Evolutionary conservation across 2,888 invertebrate genomes (phyloP).

Genomic region (Trissolcus brochymenae): DNA sequence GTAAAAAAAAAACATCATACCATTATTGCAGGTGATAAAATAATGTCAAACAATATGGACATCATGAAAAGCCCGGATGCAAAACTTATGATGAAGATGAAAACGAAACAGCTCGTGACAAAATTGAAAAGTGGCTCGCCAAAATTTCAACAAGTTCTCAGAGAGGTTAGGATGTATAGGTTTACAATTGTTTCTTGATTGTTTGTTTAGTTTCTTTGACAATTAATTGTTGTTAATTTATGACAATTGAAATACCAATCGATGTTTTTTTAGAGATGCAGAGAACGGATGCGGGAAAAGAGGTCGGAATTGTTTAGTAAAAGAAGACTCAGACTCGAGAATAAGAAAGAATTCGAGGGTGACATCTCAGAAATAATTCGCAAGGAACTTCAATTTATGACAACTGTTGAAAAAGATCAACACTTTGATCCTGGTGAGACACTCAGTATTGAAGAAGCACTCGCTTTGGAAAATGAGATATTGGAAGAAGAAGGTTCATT

Average conservation of each 20-base stretch:
- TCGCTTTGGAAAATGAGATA: constrained; percentile 65
- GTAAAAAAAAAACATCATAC: too few species aligned
- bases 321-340: constrained; percentile 61
- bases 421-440: constrained; percentile 36
- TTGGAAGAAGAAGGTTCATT: constrained; percentile 67
- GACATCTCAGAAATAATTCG: constrained; percentile 63
- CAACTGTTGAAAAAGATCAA: constrained; percentile 37
- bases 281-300: constrained; percentile 68
- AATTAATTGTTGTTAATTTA: not conserved
- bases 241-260: not conserved
- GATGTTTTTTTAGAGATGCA: constrained; percentile 65
- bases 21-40: too few species aligned
- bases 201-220: not conserved
- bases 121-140: constrained; percentile 72
- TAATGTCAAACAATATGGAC: too few species aligned
- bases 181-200: constrained; percentile 1
- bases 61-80: too few species aligned
- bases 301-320: constrained; percentile 67
- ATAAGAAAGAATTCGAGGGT: constrained; percentile 56
- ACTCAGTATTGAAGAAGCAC: constrained; percentile 64
- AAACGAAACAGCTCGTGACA: constrained; percentile 62
- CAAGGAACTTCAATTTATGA: constrained; percentile 66
- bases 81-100: constrained; percentile 59
- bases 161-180: constrained; percentile 70
- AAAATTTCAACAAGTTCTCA: constrained; percentile 72